A percentile compares a stretch with the other conserved stretches of the same genome.
These are phyloP conservation scores for Labeo calbasu DNA, from an alignment of 2,797 vertebrate genomes.

Conservation along the genomic window DNA sequence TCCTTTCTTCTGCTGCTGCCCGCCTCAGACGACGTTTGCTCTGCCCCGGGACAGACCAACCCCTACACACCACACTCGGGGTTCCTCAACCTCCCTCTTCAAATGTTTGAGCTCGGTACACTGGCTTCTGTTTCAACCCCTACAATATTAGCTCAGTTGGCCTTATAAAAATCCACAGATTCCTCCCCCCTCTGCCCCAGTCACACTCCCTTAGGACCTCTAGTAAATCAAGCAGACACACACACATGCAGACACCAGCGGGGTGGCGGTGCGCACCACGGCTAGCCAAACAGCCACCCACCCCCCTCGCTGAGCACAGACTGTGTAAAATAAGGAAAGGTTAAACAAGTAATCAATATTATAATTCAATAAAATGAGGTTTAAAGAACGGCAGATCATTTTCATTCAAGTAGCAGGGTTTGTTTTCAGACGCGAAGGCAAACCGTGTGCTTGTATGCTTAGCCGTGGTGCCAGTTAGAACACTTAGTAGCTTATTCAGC, in stretches of 20 bases:
- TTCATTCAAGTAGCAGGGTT: conserved; percentile 52
- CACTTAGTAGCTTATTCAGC: conserved; percentile 45
- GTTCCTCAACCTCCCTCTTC: conserved; percentile 97
- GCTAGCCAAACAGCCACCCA: conserved; percentile 57
- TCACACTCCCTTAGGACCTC: conserved; percentile 77
- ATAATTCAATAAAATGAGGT: conserved; percentile 57
- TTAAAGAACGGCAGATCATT: conserved; percentile 54
- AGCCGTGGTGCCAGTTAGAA: conserved; percentile 47
- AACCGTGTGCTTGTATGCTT: conserved; percentile 41
- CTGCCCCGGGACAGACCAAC: conserved; percentile 97
- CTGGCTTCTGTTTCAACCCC: conserved; percentile 82
- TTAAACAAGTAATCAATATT: conserved; percentile 61
- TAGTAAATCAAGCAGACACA: conserved; percentile 81
- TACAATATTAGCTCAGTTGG: conserved; percentile 86
- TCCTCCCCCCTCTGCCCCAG: conserved; percentile 83
- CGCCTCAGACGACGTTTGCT: conserved; percentile 94
- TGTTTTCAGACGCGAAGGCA: conserved; percentile 45
- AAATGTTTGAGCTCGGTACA: conserved; percentile 99
- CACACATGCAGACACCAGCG: conserved; percentile 57
- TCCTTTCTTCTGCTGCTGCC: conserved; percentile 98
- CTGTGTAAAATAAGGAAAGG: conserved; percentile 57
- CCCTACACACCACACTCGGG: conserved; percentile 92
- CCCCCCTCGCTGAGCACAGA: conserved; percentile 26
- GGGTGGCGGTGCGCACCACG: conserved; percentile 54
- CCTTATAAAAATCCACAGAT: conserved; percentile 89